These are phyloP conservation scores for Rallus crepitans DNA, from an alignment of 2,797 vertebrate genomes.

Conservation along the genomic window DNA sequence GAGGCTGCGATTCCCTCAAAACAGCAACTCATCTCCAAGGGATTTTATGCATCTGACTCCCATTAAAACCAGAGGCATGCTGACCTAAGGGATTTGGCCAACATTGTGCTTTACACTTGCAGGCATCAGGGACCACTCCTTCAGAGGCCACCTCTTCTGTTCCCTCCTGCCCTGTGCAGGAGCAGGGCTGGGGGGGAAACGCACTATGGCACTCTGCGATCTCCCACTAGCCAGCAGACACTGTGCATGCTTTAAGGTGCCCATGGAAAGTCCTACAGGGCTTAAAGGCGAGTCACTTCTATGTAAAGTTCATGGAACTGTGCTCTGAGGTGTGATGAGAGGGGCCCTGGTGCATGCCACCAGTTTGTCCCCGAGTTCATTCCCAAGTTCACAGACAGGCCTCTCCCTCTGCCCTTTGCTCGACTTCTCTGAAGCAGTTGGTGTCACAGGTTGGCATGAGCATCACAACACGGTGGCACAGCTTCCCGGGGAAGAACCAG, in stretches of 20 bases:
- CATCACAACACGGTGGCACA: rapidly evolving
- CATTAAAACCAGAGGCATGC: neutral
- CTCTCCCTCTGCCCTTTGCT: neutral
- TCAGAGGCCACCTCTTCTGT: neutral
- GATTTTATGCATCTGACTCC: neutral
- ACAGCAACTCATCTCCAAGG: neutral
- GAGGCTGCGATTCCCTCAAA: neutral
- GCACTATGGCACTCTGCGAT: neutral
- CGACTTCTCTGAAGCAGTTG: rapidly evolving
- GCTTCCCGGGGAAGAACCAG: neutral
- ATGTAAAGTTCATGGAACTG: neutral
- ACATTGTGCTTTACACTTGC: rapidly evolving
- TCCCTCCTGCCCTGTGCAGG: neutral
- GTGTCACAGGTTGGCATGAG: rapidly evolving
- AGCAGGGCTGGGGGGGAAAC: neutral
- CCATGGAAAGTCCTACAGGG: neutral
- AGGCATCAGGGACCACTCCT: rapidly evolving
- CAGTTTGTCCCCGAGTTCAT: neutral
- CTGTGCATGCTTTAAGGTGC: rapidly evolving
- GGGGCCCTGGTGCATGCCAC: rapidly evolving
- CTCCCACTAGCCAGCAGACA: neutral
- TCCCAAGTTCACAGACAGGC: rapidly evolving
- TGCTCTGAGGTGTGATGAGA: neutral
- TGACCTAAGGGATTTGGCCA: neutral
- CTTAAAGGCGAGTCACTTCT: neutral